Evolutionary conservation across 2,888 invertebrate species (phyloP).

Genomic region (Dryomyza anilis): DNA sequence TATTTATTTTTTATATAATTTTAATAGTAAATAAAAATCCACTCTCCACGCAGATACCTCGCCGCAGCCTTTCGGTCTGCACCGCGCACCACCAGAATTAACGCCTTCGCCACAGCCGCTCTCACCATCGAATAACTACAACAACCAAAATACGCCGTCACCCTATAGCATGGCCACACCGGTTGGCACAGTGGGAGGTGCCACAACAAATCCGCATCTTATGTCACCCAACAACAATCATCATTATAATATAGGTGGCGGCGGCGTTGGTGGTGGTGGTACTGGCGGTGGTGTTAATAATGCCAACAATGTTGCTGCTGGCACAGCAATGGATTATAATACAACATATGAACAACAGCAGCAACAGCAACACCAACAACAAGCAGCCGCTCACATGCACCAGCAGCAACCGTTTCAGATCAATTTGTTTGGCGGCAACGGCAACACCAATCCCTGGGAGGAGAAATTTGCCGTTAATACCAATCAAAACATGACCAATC

Average conservation of each 20-base stretch:
- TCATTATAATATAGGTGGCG: constrained; percentile 17
- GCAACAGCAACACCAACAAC: constrained; percentile 40
- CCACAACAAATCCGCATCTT: constrained; percentile 32
- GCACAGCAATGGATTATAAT: constrained; percentile 38
- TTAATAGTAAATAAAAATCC: no score
- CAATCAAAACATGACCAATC: constrained; percentile 45
- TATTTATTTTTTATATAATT: neutral
- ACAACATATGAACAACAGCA: constrained; percentile 45
- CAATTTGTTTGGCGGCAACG: constrained; percentile 45
- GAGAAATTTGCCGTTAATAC: constrained; percentile 43
- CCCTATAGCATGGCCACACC: constrained; percentile 50
- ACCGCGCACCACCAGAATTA: constrained; percentile 51
- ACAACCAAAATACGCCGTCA: constrained; percentile 48
- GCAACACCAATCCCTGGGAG: constrained; percentile 37
- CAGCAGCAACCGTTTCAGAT: constrained; percentile 36
- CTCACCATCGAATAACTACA: constrained; percentile 55
- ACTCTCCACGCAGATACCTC: constrained; percentile 50
- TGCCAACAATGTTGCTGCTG: constrained; percentile 15
- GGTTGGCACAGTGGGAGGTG: constrained; percentile 25
- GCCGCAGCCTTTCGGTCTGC: constrained; percentile 54
- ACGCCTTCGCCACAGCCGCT: constrained; percentile 60
- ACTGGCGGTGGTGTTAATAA: constrained; percentile 28
- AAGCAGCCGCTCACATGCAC: constrained; percentile 16
- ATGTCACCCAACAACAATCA: constrained; percentile 45
- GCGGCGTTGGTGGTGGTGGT: constrained; percentile 25